A percentile compares a stretch with the other conserved stretches of the same genome.
Conservation (phyloP, 2,113 vertebrate species). For the Neodontobutis hainanensis region DNA sequence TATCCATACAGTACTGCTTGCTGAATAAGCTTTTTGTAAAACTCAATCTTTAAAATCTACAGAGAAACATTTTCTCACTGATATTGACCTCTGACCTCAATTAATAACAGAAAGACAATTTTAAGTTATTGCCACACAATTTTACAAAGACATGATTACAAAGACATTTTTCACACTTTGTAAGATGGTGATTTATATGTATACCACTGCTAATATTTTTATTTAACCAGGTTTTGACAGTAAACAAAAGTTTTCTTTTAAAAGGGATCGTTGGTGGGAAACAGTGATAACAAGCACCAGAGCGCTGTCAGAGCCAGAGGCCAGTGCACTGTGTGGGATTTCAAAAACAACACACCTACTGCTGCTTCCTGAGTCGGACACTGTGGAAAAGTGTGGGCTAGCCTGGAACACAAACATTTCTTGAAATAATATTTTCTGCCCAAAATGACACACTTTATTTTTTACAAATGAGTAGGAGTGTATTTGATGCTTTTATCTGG, state of each 20-base stretch:
- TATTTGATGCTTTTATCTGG: neutral
- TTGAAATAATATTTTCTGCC: constrained; percentile 32
- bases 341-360: constrained; percentile 36
- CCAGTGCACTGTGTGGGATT: constrained; percentile 44
- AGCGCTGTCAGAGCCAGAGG: constrained; percentile 23
- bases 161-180: too few species aligned
- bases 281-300: constrained; percentile 24
- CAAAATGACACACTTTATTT: neutral
- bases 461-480: neutral
- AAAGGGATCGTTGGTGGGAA: constrained; percentile 15
- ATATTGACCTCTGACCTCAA: too few species aligned
- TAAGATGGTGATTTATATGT: too few species aligned
- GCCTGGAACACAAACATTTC: constrained; percentile 12
- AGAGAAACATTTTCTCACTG: too few species aligned
- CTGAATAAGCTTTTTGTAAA: too few species aligned
- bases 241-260: constrained; percentile 12
- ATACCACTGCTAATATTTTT: neutral
- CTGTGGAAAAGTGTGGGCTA: constrained; percentile 20
- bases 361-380: constrained; percentile 3
- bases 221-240: neutral
- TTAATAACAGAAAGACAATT: too few species aligned
- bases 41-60: too few species aligned
- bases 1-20: too few species aligned
- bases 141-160: too few species aligned
- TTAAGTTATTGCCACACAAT: too few species aligned